Conservation (phyloP, 2,797 vertebrate species). For the Chiloscyllium punctatum region DNA sequence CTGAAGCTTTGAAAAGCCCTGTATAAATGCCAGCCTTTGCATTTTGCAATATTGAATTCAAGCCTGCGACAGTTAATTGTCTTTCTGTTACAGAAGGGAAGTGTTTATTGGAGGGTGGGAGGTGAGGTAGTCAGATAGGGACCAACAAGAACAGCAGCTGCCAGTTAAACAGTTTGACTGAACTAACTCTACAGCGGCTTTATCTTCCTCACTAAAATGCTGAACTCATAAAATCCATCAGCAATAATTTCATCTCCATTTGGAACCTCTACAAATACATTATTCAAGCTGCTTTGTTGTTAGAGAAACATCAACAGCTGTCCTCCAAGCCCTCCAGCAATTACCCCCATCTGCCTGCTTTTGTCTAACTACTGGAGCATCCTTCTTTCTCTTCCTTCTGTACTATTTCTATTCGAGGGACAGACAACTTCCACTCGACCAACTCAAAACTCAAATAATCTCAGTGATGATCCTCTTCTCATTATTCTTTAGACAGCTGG, state of each 20-base stretch:
- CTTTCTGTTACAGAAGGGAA: neutral
- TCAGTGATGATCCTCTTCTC: neutral
- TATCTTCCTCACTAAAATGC: neutral
- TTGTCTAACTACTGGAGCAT: neutral
- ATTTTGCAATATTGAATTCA: too few species aligned
- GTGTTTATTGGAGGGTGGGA: neutral
- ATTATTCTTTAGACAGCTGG: neutral
- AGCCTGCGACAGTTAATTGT: too few species aligned
- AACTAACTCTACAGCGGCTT: neutral
- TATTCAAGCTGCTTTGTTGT: neutral
- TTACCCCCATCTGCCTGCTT: neutral
- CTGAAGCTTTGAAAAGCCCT: neutral
- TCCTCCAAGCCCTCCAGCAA: neutral
- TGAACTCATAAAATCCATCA: neutral
- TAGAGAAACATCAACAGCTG: neutral
- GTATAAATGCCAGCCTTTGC: neutral
- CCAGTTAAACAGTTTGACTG: neutral
- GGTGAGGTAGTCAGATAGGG: neutral
- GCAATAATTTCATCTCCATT: neutral
- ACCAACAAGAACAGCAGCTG: neutral
- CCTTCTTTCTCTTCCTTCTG: neutral
- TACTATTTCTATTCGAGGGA: neutral
- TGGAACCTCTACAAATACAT: neutral
- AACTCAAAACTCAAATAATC: neutral
- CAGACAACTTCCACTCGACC: neutral